Conservation (phyloP, 2,797 vertebrate species). For the Pipistrellus nathusii region DNA sequence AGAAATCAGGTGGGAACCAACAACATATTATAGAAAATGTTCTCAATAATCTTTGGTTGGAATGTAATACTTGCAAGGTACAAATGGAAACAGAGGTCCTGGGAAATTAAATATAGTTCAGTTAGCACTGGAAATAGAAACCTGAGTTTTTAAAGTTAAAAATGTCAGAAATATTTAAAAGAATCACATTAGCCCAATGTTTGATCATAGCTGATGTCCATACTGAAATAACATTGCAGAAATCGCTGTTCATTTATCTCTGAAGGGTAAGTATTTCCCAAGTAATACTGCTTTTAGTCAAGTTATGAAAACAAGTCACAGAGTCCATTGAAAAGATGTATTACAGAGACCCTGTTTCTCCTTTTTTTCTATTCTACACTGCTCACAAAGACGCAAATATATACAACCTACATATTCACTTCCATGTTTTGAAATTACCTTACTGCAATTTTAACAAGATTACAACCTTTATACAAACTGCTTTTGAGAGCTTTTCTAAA, state of each 20-base stretch:
- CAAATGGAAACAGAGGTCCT: neutral
- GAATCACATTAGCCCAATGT: neutral
- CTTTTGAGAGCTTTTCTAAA: constrained; percentile 79
- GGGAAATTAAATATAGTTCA: constrained; percentile 17
- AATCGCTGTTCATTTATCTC: neutral
- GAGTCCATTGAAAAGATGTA: neutral
- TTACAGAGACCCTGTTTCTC: neutral
- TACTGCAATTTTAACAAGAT: constrained; percentile 79
- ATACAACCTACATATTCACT: neutral
- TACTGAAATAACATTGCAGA: neutral
- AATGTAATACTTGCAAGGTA: neutral
- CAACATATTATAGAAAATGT: neutral
- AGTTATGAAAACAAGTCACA: neutral
- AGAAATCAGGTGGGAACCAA: constrained; percentile 26
- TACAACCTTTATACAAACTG: constrained; percentile 76
- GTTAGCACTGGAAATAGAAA: constrained; percentile 43
- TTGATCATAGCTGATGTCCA: neutral
- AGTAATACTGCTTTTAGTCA: constrained; percentile 12
- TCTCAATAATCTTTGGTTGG: neutral
- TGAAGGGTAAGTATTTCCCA: neutral
- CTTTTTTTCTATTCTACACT: neutral
- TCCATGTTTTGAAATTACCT: constrained; percentile 57
- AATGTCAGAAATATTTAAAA: constrained; percentile 28
- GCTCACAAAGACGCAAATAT: neutral
- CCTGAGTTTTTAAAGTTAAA: constrained; percentile 26